Evolutionary conservation across 1,140 invertebrate species (phyloP), one percentile per base, ranked within the genome.

Genomic region (Anadara kagoshimensis): DNA sequence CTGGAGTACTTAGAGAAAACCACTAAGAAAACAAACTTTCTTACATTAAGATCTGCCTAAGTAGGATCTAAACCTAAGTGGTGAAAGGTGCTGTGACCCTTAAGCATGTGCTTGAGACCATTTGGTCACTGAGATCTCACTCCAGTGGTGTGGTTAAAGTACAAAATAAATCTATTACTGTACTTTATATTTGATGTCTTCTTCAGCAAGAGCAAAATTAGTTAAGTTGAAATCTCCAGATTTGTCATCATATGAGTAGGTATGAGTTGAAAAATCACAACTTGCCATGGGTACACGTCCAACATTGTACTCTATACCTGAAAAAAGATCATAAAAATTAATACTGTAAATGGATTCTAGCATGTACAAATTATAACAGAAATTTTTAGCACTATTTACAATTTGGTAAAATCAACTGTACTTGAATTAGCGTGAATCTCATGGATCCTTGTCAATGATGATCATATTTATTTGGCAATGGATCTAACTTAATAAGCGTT

Each of bases 261-360:
- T 80, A 53, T 90, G 90, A 1, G 90, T 92, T 0, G 94, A 95
- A 85, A 96, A 96, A 88, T 98, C 96, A 78, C 92, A 92, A 22
- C 95, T 95, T 22, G 92, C 96, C 51, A 97, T 96, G 0, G 95
- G 94, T 26, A 90, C 79, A 26, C 89, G 77, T 11, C 83, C 87
- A 53, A 89, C 70, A 68, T 92, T 94, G 85, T 96, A 97, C 73
- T 93, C 93, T 72, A 95, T 88, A 8, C 94, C 83, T 81, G 61
- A 56, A 70, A 79, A 14, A 5, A 53, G 44, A 57, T 26, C 11
- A 12, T 16, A 49, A 58, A 16, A 68, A n/a, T 24, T n/a, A n/a
- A n/a, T n/a, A n/a, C n/a, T n/a, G n/a, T 5, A 8, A 14, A 22
- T n/a, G 18, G 12, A 64, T 7, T 12, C 11, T 29, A 64, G 7